Base-by-base conservation (phyloP, 2,113 vertebrate genomes). In the Oreochromis spilurus region DNA sequence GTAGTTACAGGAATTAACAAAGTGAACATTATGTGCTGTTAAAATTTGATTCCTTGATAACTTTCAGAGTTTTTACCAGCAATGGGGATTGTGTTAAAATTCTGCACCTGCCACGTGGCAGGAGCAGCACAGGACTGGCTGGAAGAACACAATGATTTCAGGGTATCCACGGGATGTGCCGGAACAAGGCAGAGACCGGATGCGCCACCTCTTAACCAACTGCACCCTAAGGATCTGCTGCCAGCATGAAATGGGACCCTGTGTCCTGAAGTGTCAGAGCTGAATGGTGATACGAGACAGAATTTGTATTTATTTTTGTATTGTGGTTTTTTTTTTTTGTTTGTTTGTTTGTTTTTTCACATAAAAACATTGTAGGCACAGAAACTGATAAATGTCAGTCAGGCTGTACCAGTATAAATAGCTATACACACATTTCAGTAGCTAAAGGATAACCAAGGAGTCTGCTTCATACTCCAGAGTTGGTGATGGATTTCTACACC, bases 1-100 rank as follows among this genome's bases (percentile, higher is more conserved):
- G 91, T 94, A 52, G 92, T 88, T 55, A 19, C 4, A 57, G 65
- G 84, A 92, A 89, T 82, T 82, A 94, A 95, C 94, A 92, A 93
- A 95, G 89, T 90, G 90, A 90, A 88, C 70, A 90, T 81, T 90
- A 84, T 91, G 87, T 36, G 31, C 52, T 83, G 12, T 38, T 45
- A 45, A 53, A 54, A 81, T n/a, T 60, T 40, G 40, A 82, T 31
- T 89, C 72, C 16, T 53, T 75, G 6, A 13, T 45, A 40, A 38
- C 34, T 24, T 31, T 52, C 72, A 52, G 43, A 29, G 26, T 77
- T 52, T 50, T 52, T 52, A n/a, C 45, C 45, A 77, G 70, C 26
- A 31, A 19, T 52, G 72, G 16, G 24, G 45, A 50, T 31, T 52
- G 45, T 77, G 11, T 77, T 19, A 50, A n/a, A 19, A 50, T 19